Evolutionary conservation across 1,140 invertebrate species (phyloP).

Genomic region (Varroa destructor): DNA sequence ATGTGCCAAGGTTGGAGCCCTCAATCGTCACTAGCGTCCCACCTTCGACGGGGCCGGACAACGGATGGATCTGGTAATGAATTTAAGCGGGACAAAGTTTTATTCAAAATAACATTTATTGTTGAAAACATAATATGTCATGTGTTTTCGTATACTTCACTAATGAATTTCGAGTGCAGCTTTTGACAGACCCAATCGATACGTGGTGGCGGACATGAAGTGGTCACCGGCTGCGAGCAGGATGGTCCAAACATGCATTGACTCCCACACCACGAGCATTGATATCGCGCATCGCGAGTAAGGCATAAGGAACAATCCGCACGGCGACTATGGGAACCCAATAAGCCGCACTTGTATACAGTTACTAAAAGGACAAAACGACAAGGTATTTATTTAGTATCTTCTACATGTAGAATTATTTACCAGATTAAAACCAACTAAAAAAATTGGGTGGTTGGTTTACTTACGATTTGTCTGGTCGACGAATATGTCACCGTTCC

Average conservation of each 20-base stretch:
- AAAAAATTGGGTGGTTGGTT: neutral
- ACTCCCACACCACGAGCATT: constrained; percentile 80
- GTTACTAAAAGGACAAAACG: constrained; percentile 47
- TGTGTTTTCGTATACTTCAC: too few species aligned
- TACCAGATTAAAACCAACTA: neutral
- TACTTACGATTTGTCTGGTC: constrained; percentile 58
- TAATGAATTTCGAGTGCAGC: too few species aligned
- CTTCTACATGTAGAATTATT: neutral
- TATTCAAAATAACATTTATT: too few species aligned
- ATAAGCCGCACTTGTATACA: constrained; percentile 81
- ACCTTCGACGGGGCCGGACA: constrained; percentile 85
- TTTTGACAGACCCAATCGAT: constrained; percentile 59
- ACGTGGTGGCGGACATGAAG: constrained; percentile 71
- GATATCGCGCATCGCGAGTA: constrained; percentile 61
- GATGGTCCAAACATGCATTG: constrained; percentile 68
- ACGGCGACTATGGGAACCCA: constrained; percentile 76
- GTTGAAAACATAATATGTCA: too few species aligned
- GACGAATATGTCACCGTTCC: constrained; percentile 80
- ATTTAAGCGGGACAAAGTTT: neutral
- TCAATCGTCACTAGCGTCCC: constrained; percentile 88
- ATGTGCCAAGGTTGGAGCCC: constrained; percentile 84
- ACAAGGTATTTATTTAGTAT: neutral
- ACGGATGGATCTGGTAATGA: constrained; percentile 60
- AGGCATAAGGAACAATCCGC: constrained; percentile 85
- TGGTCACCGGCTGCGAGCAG: constrained; percentile 51